Conservation (phyloP, 1,140 invertebrate genomes). For the Pogonognathellus flavescens region DNA sequence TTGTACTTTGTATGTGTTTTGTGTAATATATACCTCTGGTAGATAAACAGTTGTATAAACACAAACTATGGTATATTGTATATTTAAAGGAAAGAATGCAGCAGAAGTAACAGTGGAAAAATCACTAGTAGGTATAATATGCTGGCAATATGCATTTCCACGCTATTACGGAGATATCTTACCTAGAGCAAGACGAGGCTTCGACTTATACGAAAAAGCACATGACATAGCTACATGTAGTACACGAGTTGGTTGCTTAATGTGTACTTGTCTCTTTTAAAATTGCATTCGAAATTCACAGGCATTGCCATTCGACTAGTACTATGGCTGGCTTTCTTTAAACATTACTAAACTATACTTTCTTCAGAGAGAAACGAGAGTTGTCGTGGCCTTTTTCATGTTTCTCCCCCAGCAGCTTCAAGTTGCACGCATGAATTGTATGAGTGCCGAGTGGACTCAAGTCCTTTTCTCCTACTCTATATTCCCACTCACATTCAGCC, state of each 20-base stretch:
- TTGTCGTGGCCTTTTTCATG: constrained; percentile 32
- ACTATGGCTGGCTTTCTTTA: constrained; percentile 42
- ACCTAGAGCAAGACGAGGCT: neutral
- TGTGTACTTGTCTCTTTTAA: constrained; percentile 36
- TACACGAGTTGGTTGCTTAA: constrained; percentile 42
- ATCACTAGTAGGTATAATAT: neutral
- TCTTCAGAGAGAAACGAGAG: neutral
- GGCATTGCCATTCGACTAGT: constrained; percentile 9
- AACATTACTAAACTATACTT: constrained; percentile 19
- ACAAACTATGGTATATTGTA: neutral
- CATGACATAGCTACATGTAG: constrained; percentile 23
- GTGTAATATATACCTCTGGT: neutral
- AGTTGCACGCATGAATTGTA: constrained; percentile 47
- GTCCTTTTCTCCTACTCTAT: constrained; percentile 2
- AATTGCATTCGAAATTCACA: constrained; percentile 42
- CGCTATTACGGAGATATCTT: constrained; percentile 21
- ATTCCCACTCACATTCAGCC: constrained; percentile 7
- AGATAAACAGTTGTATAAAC: neutral
- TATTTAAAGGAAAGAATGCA: neutral
- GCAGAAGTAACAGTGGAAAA: neutral
- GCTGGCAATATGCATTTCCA: constrained; percentile 12
- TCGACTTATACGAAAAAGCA: constrained; percentile 15
- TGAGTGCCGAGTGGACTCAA: constrained; percentile 42
- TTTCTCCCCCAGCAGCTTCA: constrained; percentile 21
- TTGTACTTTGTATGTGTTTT: too few species aligned